phyloP scores from a whole-genome alignment of 1,140 invertebrate species.

The Temnothorax curvispinosus region DNA sequence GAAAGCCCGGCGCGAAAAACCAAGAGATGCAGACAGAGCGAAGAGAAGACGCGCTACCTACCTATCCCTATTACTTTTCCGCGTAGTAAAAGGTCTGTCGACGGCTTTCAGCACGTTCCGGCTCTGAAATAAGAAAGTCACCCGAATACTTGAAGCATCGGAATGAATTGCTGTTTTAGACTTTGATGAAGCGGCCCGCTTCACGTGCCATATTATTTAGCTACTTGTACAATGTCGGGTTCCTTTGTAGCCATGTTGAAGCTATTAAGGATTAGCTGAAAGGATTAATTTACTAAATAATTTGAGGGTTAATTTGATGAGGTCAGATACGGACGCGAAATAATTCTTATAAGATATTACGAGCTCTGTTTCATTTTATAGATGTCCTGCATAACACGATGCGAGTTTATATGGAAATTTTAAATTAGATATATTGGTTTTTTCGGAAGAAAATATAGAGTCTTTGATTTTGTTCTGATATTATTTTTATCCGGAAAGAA shows the following conservation, averaged over 20 bases:
- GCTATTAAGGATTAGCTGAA: not conserved
- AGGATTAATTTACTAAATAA: constrained; percentile 6
- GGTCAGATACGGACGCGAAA: not conserved
- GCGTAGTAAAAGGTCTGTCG: constrained; percentile 25
- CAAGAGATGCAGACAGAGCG: not conserved
- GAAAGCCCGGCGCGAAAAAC: not conserved
- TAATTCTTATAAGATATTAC: not conserved
- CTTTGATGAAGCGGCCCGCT: not conserved
- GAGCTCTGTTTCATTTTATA: not conserved
- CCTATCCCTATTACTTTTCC: not conserved
- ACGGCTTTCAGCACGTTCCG: not conserved
- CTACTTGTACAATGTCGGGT: not conserved
- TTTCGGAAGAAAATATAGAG: not conserved
- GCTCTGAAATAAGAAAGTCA: not conserved
- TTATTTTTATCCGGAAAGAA: not conserved
- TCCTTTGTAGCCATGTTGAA: not conserved
- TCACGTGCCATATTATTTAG: not conserved
- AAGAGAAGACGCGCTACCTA: not conserved
- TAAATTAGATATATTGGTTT: not conserved
- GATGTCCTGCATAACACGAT: too few relatives aligned
- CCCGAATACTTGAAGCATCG: too few relatives aligned
- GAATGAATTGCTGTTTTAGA: not conserved
- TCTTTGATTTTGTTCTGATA: not conserved
- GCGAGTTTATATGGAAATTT: too few relatives aligned
- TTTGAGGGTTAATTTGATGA: not conserved